Base-by-base conservation (phyloP, 2,888 invertebrate species). In the Epinotia ramella region DNA sequence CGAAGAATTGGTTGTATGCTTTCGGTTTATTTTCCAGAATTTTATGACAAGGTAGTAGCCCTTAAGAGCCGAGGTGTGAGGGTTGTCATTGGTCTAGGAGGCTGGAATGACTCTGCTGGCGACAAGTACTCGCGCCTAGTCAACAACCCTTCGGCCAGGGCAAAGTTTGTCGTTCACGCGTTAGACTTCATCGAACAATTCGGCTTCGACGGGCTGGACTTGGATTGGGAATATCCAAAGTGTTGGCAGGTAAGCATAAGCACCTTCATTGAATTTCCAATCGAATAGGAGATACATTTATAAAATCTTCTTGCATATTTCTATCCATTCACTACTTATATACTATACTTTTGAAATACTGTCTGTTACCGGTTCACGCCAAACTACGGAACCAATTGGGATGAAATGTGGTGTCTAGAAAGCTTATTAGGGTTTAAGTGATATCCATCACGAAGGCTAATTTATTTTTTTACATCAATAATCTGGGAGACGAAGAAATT, bases 221-320 rank as follows among this genome's bases (percentile, higher is more conserved):
- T 99, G 44, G 98, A 98, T 86, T 99, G 98, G 98, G 98, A 99
- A 86, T 99, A 98, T 88, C 98, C 98, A 0, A 97, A 96, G 79
- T 98, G 98, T 85, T 98, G 98, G 98, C 98, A 98, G 95, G 96
- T 96, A 73, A 84, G 84, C 82, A 56, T 33, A 73, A 84, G 84
- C 82, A 56, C 18, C n/a, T n/a, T n/a, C 2, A 63, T n/a, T 16
- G 9, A 62, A 33, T 3, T 28, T 28, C 24, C 24, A 28, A 28
- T 28, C 24, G 24, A 28, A 28, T 28, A 28, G 24, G 24, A 28
- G 24, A 28, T 28, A 28, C 1, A 28, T 3, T 28, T 49, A 16
- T 49, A 49, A 49, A 16, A 49, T 49, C 16, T 49, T 49, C 49
- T 49, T 13, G 13, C 49, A 49, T 49, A 49, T 12, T 46, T 46